These are phyloP conservation scores for Bruchidius siliquastri DNA, from an alignment of 2,888 invertebrate genomes.

Conservation along the genomic window DNA sequence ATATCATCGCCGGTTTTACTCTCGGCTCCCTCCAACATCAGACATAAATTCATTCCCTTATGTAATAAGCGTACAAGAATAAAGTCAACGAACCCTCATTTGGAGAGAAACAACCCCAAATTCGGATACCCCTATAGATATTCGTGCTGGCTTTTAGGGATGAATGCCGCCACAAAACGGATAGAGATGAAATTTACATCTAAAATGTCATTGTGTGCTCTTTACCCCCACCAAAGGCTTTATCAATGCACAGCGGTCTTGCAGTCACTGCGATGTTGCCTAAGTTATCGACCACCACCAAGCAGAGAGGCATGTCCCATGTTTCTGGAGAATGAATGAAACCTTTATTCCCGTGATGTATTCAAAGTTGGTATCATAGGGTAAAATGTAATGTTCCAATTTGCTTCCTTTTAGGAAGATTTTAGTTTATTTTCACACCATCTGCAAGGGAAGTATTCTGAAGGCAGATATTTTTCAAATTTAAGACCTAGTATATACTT, in stretches of 20 bases:
- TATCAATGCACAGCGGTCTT: neutral
- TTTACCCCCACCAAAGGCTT: neutral
- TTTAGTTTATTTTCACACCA: too few species aligned
- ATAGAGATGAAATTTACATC: neutral
- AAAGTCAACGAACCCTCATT: neutral
- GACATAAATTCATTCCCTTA: neutral
- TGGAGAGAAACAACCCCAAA: neutral
- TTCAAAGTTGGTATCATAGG: too few species aligned
- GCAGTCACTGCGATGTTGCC: neutral
- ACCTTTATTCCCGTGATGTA: too few species aligned
- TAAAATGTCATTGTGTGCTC: neutral
- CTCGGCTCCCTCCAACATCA: neutral
- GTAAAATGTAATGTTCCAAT: too few species aligned
- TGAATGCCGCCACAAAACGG: neutral
- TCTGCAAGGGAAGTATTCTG: too few species aligned
- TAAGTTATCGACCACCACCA: too few species aligned
- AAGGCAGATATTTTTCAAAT: too few species aligned
- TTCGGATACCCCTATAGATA: neutral
- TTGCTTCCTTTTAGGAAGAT: too few species aligned
- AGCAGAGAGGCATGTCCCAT: too few species aligned
- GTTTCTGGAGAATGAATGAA: too few species aligned
- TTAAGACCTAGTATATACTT: too few species aligned
- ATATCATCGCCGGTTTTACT: neutral
- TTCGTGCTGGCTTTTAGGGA: neutral
- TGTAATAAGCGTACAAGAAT: neutral